Conservation (phyloP, 2,797 vertebrate genomes). For the Parambassis ranga region DNA sequence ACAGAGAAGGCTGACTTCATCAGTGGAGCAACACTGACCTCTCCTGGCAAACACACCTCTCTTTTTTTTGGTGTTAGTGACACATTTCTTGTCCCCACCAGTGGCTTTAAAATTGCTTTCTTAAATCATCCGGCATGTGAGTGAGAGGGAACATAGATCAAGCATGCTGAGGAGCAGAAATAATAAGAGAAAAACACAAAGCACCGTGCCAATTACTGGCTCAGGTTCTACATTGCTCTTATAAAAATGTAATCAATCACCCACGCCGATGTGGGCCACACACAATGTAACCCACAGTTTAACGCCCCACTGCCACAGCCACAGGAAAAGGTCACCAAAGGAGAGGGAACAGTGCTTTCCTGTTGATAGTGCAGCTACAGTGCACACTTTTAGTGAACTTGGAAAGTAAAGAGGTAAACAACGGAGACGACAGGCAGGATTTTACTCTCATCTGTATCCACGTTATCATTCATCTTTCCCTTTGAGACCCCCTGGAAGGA, state of each 20-base stretch:
- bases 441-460: constrained; percentile 20
- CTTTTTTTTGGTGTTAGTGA: neutral
- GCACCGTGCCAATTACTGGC: constrained; percentile 59
- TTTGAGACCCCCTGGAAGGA: constrained; percentile 12
- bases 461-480: constrained; percentile 5
- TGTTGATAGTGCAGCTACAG: constrained; percentile 2
- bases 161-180: constrained; percentile 44
- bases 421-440: constrained; percentile 1
- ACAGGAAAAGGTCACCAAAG: constrained; percentile 14
- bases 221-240: constrained; percentile 48
- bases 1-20: constrained; percentile 35
- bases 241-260: constrained; percentile 72
- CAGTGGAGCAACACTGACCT: constrained; percentile 90
- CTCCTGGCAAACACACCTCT: constrained; percentile 79
- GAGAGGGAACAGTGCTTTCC: neutral
- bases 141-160: constrained; percentile 59
- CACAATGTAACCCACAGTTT: constrained; percentile 33
- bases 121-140: constrained; percentile 61
- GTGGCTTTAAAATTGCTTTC: constrained; percentile 62
- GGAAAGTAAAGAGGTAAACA: constrained; percentile 2
- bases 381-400: constrained; percentile 15
- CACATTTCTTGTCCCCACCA: neutral
- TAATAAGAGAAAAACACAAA: constrained; percentile 51
- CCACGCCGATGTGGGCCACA: constrained; percentile 37
- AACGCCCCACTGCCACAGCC: constrained; percentile 20